Evolutionary conservation across 2,797 vertebrate species (phyloP).

Genomic region (Anas bernieri): DNA sequence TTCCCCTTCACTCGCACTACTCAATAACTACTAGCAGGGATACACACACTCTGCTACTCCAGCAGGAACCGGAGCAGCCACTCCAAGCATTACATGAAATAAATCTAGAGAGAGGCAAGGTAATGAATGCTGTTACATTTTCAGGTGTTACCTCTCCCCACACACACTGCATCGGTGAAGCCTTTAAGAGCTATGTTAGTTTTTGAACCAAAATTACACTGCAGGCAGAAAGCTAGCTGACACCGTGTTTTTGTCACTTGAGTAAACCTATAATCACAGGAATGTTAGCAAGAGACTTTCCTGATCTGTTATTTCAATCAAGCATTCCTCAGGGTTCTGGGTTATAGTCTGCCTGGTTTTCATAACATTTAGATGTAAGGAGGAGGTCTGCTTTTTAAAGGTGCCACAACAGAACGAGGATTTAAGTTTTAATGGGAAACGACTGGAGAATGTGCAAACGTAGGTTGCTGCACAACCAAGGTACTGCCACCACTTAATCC

Average conservation of each 20-base stretch:
- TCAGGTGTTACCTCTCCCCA: background rate
- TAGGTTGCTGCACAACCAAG: slow-evolving; percentile 43
- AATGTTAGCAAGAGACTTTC: slow-evolving; percentile 47
- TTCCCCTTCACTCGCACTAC: background rate
- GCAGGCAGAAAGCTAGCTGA: background rate
- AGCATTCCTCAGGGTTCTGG: slow-evolving; percentile 55
- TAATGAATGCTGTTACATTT: background rate
- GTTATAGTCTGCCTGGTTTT: slow-evolving; percentile 50
- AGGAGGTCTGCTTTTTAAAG: slow-evolving; percentile 48
- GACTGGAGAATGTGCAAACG: slow-evolving; percentile 52
- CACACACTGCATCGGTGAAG: background rate
- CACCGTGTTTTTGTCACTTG: slow-evolving; percentile 9
- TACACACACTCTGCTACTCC: accelerated
- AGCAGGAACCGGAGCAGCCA: background rate
- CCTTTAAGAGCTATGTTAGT: background rate
- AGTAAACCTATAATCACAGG: slow-evolving; percentile 32
- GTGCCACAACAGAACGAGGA: slow-evolving; percentile 32
- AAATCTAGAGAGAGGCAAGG: background rate
- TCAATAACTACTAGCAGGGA: background rate
- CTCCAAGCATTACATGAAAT: background rate
- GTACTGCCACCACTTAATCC: slow-evolving; percentile 52
- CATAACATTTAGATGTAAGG: slow-evolving; percentile 51
- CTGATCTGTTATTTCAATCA: slow-evolving; percentile 64
- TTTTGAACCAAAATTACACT: slow-evolving; percentile 11
- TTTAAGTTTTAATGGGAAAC: slow-evolving; percentile 67